A percentile compares a stretch with the other conserved stretches of the same genome.
These are phyloP conservation scores for Lycodopsis pacificus DNA, from an alignment of 2,797 vertebrate species.

Conservation along the genomic window DNA sequence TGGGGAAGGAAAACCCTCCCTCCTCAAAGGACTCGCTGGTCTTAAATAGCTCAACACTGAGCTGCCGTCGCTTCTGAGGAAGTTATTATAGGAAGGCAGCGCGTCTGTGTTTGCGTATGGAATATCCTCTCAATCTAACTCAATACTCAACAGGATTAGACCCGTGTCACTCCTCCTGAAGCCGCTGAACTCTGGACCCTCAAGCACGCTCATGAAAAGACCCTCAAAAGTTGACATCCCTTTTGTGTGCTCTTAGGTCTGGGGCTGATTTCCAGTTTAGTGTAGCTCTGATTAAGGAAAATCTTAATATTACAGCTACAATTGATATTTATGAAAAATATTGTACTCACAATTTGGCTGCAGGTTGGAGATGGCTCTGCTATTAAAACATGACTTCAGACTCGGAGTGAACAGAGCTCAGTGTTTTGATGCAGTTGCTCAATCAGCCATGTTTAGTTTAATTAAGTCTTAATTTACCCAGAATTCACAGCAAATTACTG, in stretches of 20 bases:
- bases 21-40: conserved; percentile 72
- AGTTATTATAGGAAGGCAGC: conserved; percentile 73
- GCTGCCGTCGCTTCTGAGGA: conserved; percentile 77
- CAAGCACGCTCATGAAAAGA: conserved; percentile 11
- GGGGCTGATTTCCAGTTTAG: not conserved
- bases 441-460: not conserved
- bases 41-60: conserved; percentile 78
- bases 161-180: conserved; percentile 41
- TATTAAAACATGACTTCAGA: not conserved
- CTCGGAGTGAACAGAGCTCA: not conserved
- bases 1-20: conserved; percentile 66
- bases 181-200: conserved; percentile 46
- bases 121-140: conserved; percentile 66
- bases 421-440: not conserved
- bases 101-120: conserved; percentile 74
- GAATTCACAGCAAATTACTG: not conserved
- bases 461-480: not conserved
- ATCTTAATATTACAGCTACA: not conserved
- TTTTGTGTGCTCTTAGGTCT: not conserved
- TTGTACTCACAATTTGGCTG: not conserved
- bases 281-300: not conserved
- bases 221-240: not conserved
- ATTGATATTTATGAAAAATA: not conserved
- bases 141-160: conserved; percentile 54
- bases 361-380: not conserved